Conservation (phyloP, 1,140 invertebrate species). For the Spodoptera litura region DNA sequence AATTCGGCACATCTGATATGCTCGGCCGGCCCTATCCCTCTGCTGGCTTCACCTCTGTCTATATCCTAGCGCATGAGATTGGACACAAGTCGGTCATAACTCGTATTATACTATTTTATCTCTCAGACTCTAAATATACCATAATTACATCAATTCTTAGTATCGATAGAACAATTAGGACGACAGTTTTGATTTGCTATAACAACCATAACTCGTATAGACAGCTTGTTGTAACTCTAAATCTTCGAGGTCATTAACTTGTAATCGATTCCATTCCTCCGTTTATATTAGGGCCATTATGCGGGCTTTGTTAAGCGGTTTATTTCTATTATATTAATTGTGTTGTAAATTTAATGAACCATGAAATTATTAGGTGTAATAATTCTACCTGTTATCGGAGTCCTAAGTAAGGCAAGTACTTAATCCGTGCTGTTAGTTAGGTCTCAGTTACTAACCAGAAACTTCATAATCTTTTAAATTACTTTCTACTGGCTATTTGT, state of each 20-base stretch:
- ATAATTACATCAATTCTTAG: too few species aligned
- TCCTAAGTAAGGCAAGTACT: too few species aligned
- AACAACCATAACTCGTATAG: too few species aligned
- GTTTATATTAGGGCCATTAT: not conserved
- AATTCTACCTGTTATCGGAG: too few species aligned
- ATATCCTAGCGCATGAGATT: slow-evolving; percentile 93
- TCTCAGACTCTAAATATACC: not conserved
- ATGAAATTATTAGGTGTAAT: not conserved
- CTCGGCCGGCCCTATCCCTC: slow-evolving; percentile 91
- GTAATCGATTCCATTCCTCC: not conserved
- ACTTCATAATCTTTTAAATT: too few species aligned
- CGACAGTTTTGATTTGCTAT: not conserved
- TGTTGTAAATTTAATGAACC: not conserved
- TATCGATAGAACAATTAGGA: not conserved
- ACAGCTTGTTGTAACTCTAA: too few species aligned
- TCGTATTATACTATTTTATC: not conserved
- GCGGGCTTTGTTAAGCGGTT: slow-evolving; percentile 2
- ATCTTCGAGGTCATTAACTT: not conserved
- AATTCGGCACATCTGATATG: slow-evolving; percentile 90
- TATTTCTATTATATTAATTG: not conserved
- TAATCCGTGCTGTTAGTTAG: too few species aligned
- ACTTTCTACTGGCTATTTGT: too few species aligned
- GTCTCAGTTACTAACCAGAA: too few species aligned
- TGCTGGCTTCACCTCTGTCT: slow-evolving; percentile 92
- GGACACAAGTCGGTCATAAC: slow-evolving; percentile 90